These are phyloP conservation scores for Drosophila algonquin DNA, from an alignment of 2,888 invertebrate species.

Conservation along the genomic window DNA sequence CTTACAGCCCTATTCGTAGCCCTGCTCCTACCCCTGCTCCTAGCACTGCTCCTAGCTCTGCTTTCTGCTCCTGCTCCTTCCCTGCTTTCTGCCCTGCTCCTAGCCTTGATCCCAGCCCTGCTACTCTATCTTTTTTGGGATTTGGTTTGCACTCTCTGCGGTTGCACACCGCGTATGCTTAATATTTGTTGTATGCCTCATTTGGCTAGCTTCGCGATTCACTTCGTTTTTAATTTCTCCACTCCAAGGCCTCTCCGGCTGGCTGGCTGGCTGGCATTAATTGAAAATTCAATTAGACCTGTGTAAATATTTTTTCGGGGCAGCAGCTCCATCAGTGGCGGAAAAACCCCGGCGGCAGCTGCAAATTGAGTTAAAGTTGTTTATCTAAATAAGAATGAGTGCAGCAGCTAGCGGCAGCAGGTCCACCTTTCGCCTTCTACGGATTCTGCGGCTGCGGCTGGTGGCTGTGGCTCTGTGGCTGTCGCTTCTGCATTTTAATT, in stretches of 20 bases:
- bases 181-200: slow-evolving; percentile 71
- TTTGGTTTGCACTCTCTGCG: slow-evolving; percentile 49
- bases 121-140: slow-evolving; percentile 4
- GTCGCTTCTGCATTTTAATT: slow-evolving; percentile 73
- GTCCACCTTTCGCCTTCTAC: slow-evolving; percentile 15
- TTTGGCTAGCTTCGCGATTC: slow-evolving; percentile 58
- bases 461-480: slow-evolving; percentile 9
- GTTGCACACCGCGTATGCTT: slow-evolving; percentile 71
- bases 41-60: background rate
- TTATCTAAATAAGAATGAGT: slow-evolving; percentile 72
- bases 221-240: slow-evolving; percentile 22
- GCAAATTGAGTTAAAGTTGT: slow-evolving; percentile 73
- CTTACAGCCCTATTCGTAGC: background rate
- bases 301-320: slow-evolving; percentile 72
- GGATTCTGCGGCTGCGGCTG: slow-evolving; percentile 5
- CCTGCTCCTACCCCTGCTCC: background rate
- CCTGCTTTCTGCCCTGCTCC: too few relatives aligned
- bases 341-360: slow-evolving; percentile 40
- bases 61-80: background rate
- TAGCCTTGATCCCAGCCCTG: background rate
- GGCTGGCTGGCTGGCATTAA: slow-evolving; percentile 48
- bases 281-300: slow-evolving; percentile 79
- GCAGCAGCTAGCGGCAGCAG: slow-evolving; percentile 39
- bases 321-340: slow-evolving; percentile 44
- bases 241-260: background rate